These are phyloP conservation scores for Bombus soroeensis DNA, from an alignment of 1,140 invertebrate genomes.

Conservation along the genomic window DNA sequence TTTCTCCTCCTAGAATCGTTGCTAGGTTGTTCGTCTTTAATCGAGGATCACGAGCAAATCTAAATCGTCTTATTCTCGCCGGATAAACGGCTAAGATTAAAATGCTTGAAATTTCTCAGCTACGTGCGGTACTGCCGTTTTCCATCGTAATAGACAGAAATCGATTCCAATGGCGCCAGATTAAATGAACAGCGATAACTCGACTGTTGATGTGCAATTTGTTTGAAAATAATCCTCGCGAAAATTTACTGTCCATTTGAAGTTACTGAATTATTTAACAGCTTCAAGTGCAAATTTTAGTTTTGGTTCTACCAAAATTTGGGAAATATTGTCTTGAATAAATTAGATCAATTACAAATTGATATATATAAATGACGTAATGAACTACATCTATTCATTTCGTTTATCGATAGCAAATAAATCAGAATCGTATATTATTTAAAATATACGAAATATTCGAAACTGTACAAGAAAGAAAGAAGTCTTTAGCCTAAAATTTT, in stretches of 20 bases:
- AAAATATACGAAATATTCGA: not conserved
- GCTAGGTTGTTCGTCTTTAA: constrained; percentile 49
- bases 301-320: not conserved
- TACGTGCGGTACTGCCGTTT: not conserved
- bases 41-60: constrained; percentile 51
- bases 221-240: not conserved
- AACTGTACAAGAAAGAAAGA: not conserved
- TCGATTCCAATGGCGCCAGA: not conserved
- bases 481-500: not conserved
- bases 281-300: not conserved
- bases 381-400: too few relatives aligned
- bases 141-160: not conserved
- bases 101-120: not conserved
- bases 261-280: not conserved
- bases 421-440: too few relatives aligned
- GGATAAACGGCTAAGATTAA: not conserved
- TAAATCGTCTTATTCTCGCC: constrained; percentile 26
- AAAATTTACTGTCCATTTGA: not conserved
- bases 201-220: not conserved
- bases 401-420: too few relatives aligned
- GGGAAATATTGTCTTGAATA: not conserved
- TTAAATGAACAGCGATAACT: not conserved
- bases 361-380: too few relatives aligned
- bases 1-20: constrained; percentile 45
- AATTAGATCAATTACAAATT: too few relatives aligned